Conservation (phyloP, 2,888 invertebrate species). For the Periphyllus acericola region DNA sequence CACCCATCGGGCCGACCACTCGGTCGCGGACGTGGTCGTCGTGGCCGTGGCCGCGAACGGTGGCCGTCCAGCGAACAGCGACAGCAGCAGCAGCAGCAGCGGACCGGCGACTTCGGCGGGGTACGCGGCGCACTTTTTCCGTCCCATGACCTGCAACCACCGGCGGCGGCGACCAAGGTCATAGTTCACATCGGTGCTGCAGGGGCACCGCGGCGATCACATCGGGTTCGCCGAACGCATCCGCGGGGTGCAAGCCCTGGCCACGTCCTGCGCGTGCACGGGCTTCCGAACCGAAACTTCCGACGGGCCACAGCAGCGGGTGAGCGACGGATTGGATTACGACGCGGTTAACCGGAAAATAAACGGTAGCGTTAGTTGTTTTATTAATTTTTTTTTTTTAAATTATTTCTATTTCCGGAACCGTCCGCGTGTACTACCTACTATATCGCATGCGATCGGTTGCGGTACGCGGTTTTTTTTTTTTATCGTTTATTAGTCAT, state of each 20-base stretch:
- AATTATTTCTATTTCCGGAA: neutral
- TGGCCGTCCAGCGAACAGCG: neutral
- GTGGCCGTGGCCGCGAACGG: neutral
- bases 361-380: too few species aligned
- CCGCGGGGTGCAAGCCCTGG: neutral
- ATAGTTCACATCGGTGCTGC: neutral
- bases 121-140: neutral
- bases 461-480: too few species aligned
- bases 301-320: neutral
- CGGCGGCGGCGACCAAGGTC: neutral
- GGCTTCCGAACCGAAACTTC: neutral
- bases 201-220: neutral
- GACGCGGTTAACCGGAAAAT: neutral
- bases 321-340: neutral
- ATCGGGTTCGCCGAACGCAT: neutral
- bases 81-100: neutral
- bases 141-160: neutral
- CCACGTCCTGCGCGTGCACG: neutral
- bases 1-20: neutral
- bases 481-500: neutral
- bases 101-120: neutral
- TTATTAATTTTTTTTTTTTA: too few species aligned
- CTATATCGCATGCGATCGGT: too few species aligned
- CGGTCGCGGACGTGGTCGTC: neutral
- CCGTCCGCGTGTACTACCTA: neutral